A percentile compares a stretch with the other conserved stretches of the same genome.
phyloP scores from a whole-genome alignment of 1,140 invertebrate genomes.

The Drosophila repletoides region DNA sequence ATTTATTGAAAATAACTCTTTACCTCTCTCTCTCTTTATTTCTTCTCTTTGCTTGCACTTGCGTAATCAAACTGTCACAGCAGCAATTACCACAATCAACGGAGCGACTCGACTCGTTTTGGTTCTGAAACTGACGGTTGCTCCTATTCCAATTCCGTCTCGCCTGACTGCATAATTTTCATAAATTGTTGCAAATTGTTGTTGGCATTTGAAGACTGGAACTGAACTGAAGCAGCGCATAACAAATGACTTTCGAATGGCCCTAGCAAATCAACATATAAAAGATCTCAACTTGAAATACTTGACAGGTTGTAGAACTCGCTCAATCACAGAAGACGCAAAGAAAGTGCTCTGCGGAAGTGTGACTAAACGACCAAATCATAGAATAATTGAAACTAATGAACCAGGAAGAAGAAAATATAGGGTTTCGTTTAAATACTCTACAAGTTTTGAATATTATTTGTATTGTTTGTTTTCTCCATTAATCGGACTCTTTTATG shows the following conservation, averaged over 20 bases:
- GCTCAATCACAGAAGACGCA: background rate
- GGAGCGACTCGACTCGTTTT: conserved; percentile 13
- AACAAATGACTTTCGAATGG: conserved; percentile 7
- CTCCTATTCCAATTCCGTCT: conserved; percentile 2
- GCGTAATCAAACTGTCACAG: conserved; percentile 68
- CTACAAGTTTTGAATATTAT: no score
- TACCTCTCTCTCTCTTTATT: conserved; percentile 26
- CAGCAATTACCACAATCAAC: conserved; percentile 66
- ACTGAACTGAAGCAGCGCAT: conserved; percentile 22
- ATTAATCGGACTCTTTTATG: no score
- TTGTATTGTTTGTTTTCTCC: no score
- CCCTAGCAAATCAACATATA: conserved; percentile 6
- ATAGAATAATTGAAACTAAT: conserved; percentile 14
- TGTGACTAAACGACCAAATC: conserved; percentile 8
- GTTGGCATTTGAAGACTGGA: conserved; percentile 34
- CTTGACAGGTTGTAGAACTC: conserved; percentile 16
- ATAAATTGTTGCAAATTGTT: conserved; percentile 77
- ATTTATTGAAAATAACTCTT: conserved; percentile 40
- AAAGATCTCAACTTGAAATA: conserved; percentile 15
- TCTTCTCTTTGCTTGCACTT: conserved; percentile 40
- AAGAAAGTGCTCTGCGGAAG: conserved; percentile 7
- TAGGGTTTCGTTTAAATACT: no score
- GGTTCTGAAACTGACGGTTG: background rate
- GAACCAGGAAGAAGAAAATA: conserved; percentile 8
- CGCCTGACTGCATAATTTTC: conserved; percentile 59